Evolutionary conservation across 2,797 vertebrate genomes (phyloP).

Genomic region (Brachymystax lenok): DNA sequence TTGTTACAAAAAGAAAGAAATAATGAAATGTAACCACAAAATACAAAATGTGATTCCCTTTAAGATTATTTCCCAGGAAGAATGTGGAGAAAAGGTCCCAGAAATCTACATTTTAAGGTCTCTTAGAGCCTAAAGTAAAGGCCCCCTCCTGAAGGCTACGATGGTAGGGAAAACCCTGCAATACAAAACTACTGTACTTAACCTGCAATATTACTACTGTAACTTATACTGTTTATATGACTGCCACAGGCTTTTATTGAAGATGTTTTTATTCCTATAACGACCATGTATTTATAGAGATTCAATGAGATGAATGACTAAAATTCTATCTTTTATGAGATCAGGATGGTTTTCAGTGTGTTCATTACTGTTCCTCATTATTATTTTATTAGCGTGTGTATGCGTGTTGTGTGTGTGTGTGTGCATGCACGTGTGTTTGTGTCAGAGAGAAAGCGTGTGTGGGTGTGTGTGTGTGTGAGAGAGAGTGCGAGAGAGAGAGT

Average conservation of each 20-base stretch:
- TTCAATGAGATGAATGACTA: neutral
- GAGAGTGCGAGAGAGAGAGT: too few relatives aligned
- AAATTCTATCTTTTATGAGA: neutral
- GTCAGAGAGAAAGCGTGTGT: neutral
- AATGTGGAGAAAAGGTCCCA: too few relatives aligned
- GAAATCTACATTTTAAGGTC: too few relatives aligned
- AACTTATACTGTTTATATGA: neutral
- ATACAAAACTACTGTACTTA: too few relatives aligned
- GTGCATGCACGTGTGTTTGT: neutral
- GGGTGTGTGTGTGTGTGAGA: too few relatives aligned
- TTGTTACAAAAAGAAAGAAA: too few relatives aligned
- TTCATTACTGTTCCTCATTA: too few relatives aligned
- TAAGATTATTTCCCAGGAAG: too few relatives aligned
- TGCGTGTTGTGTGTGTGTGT: neutral
- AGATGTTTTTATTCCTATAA: neutral
- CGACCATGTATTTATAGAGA: conserved; percentile 4
- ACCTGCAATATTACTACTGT: neutral
- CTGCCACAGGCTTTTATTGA: neutral
- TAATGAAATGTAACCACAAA: neutral
- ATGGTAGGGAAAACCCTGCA: too few relatives aligned
- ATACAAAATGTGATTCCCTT: too few relatives aligned
- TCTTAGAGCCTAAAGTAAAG: neutral
- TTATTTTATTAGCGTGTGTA: neutral
- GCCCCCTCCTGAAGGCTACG: neutral
- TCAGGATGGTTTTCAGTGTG: neutral